Percentiles rank a stretch among this genome's conserved stretches.
Evolutionary conservation across 2,113 vertebrate genomes (phyloP).

Genomic region (Numida meleagris): DNA sequence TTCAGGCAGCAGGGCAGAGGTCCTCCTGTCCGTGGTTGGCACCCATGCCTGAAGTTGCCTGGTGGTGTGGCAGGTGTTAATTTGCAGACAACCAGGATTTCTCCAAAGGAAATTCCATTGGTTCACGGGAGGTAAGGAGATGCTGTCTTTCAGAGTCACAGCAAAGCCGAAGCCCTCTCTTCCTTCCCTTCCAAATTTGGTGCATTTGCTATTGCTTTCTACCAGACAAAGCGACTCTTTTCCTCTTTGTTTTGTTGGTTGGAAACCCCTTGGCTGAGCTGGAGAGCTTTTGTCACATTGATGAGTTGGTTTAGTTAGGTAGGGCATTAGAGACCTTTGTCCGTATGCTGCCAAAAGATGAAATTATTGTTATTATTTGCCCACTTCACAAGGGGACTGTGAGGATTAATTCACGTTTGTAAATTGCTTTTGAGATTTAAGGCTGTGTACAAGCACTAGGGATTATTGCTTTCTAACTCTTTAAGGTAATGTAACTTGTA

Average conservation of each 20-base stretch:
- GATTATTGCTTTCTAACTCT: conserved; percentile 52
- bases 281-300: not conserved
- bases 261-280: not conserved
- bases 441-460: not conserved
- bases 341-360: not conserved
- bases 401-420: conserved; percentile 54
- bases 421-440: conserved; percentile 52
- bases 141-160: not conserved
- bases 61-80: not conserved
- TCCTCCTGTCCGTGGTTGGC: not conserved
- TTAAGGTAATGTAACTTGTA: conserved; percentile 22
- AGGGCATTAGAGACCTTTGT: not conserved
- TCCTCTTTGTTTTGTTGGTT: conserved; percentile 16
- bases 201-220: conserved; percentile 1
- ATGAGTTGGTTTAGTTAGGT: conserved; percentile 16
- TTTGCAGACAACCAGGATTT: not conserved
- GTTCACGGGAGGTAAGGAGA: not conserved
- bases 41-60: not conserved
- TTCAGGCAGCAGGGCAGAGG: not conserved
- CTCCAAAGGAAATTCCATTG: not conserved
- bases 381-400: not conserved
- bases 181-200: not conserved
- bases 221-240: not conserved
- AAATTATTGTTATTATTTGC: conserved; percentile 28
- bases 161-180: not conserved